phyloP scores from a whole-genome alignment of 1,140 invertebrate species.

The Neomicropteryx cornuta region DNA sequence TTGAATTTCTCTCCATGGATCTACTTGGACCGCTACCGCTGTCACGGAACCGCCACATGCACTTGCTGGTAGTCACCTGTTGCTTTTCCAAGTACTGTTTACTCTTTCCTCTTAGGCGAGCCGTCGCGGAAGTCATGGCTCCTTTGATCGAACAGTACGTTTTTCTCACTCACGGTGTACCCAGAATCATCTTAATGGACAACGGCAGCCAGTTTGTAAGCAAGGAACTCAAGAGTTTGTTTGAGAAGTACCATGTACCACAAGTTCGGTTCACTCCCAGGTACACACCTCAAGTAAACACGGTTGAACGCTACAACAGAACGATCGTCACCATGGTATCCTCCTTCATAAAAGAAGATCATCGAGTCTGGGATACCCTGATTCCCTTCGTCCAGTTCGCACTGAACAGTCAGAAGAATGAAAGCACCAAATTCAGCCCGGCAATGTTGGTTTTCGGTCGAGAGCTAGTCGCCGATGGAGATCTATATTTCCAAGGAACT shows the following conservation, averaged over 20 bases:
- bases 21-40: constrained; percentile 29
- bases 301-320: constrained; percentile 24
- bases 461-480: constrained; percentile 3
- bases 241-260: constrained; percentile 12
- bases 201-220: constrained; percentile 32
- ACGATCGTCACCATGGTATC: constrained; percentile 24
- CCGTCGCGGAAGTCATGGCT: constrained; percentile 15
- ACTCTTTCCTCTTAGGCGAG: constrained; percentile 16
- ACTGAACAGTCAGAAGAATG: constrained; percentile 16
- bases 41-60: constrained; percentile 19
- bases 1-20: constrained; percentile 25
- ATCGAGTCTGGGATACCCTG: constrained; percentile 24
- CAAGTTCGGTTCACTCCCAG: constrained; percentile 18
- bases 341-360: constrained; percentile 21
- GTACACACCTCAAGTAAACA: constrained; percentile 27
- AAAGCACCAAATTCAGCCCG: constrained; percentile 13
- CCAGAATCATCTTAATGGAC: constrained; percentile 23
- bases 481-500: not conserved
- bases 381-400: constrained; percentile 22
- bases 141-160: constrained; percentile 17
- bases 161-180: constrained; percentile 19
- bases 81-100: constrained; percentile 25
- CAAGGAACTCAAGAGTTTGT: constrained; percentile 2
- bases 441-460: constrained; percentile 11
- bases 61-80: constrained; percentile 26